phyloP scores from a whole-genome alignment of 2,797 vertebrate genomes.

The Notamacropus eugenii region DNA sequence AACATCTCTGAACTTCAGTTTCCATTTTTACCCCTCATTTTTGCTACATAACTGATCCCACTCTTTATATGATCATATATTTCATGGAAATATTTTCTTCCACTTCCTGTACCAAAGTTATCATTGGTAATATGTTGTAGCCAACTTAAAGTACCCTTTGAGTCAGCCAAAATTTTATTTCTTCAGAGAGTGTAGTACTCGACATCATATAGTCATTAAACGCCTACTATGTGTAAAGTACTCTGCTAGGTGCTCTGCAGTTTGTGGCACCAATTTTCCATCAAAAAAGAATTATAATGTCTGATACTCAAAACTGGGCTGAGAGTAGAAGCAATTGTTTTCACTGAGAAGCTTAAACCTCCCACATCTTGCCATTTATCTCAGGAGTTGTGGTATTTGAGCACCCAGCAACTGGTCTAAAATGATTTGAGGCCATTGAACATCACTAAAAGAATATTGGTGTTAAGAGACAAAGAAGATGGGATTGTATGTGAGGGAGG shows the following conservation, averaged over 20 bases:
- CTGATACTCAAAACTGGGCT: slow-evolving; percentile 14
- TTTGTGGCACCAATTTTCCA: neutral
- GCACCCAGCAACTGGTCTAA: slow-evolving; percentile 40
- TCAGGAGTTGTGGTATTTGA: slow-evolving; percentile 54
- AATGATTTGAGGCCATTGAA: neutral
- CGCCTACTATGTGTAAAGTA: neutral
- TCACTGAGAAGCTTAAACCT: neutral
- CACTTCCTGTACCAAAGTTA: neutral
- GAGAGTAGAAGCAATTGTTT: neutral
- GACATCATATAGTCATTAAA: neutral
- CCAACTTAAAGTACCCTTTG: neutral
- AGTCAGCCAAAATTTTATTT: neutral
- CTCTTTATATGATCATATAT: neutral
- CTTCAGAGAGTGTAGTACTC: neutral
- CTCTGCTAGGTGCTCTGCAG: neutral
- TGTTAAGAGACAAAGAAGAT: neutral
- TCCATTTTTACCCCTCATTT: neutral
- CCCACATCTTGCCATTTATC: slow-evolving; percentile 60
- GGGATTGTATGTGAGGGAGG: neutral
- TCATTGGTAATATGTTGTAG: neutral
- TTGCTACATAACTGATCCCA: neutral
- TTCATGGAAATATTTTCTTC: neutral
- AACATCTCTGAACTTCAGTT: neutral
- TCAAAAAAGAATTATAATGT: neutral
- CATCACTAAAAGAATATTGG: neutral